Evolutionary conservation across 2,113 vertebrate genomes (phyloP).

Genomic region (Acanthochromis polyacanthus): DNA sequence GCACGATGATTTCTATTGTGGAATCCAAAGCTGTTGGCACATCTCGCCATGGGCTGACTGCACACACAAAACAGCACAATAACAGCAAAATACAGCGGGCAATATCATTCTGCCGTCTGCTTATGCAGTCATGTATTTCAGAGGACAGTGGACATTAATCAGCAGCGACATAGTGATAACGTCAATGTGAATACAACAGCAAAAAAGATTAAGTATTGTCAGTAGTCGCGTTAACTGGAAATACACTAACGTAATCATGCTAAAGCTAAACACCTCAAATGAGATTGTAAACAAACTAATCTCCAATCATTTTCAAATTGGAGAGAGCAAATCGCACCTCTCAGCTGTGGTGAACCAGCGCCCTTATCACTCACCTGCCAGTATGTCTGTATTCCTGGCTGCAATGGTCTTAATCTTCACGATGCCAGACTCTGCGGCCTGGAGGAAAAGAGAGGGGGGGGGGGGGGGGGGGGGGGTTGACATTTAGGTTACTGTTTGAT

Average conservation of each 20-base stretch:
- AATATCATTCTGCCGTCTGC: background rate
- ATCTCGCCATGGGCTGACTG: background rate
- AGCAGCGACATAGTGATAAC: background rate
- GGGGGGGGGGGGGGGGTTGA: slow-evolving; percentile 34
- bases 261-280: background rate
- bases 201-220: too few species aligned
- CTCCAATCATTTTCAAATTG: too few species aligned
- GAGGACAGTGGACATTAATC: background rate
- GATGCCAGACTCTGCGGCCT: slow-evolving; percentile 99
- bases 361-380: slow-evolving; percentile 89
- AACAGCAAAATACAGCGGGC: background rate
- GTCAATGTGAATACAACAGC: background rate
- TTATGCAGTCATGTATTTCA: background rate
- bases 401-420: slow-evolving; percentile 99
- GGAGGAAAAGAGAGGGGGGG: slow-evolving; percentile 23
- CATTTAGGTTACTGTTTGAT: slow-evolving; percentile 16
- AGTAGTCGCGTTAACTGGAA: too few species aligned
- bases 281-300: too few species aligned
- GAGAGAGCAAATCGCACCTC: background rate
- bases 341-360: background rate
- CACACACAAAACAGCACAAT: background rate
- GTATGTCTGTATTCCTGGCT: slow-evolving; percentile 92
- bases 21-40: background rate
- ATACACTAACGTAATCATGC: background rate
- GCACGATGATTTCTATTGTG: background rate